Conservation (phyloP, 2,797 vertebrate species). For the Bucorvus abyssinicus region DNA sequence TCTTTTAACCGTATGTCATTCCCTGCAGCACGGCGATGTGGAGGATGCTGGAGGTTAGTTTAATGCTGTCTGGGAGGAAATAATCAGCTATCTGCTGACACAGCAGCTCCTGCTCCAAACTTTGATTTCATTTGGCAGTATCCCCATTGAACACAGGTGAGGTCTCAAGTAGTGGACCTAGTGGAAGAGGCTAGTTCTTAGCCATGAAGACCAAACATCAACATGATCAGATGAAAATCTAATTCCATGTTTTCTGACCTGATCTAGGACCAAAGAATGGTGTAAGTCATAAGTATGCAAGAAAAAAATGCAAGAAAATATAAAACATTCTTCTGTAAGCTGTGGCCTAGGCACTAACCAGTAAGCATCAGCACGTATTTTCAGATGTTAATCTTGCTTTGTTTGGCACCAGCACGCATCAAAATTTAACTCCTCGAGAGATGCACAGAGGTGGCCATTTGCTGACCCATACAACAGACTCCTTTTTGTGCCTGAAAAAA, state of each 20-base stretch:
- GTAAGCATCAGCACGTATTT: background rate
- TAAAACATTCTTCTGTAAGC: background rate
- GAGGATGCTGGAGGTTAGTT: background rate
- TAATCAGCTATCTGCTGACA: background rate
- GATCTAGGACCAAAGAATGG: background rate
- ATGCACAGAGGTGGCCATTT: background rate
- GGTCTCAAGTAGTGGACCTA: background rate
- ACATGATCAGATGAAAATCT: background rate
- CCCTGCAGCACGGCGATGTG: background rate
- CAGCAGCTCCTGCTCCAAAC: background rate
- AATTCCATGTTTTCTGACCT: background rate
- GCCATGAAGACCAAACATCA: background rate
- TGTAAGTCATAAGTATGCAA: background rate
- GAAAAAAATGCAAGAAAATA: background rate
- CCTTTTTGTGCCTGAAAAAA: background rate
- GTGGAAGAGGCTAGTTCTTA: background rate
- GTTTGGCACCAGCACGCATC: background rate
- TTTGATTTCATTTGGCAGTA: background rate
- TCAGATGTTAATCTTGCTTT: slow-evolving; percentile 1
- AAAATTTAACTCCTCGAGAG: background rate
- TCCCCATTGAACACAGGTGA: background rate
- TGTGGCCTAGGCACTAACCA: background rate
- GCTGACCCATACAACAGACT: slow-evolving; percentile 13
- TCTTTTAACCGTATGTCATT: background rate
- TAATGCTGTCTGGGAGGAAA: background rate